Conservation (phyloP, 2,888 invertebrate genomes). For the Sthenelais limicola region DNA sequence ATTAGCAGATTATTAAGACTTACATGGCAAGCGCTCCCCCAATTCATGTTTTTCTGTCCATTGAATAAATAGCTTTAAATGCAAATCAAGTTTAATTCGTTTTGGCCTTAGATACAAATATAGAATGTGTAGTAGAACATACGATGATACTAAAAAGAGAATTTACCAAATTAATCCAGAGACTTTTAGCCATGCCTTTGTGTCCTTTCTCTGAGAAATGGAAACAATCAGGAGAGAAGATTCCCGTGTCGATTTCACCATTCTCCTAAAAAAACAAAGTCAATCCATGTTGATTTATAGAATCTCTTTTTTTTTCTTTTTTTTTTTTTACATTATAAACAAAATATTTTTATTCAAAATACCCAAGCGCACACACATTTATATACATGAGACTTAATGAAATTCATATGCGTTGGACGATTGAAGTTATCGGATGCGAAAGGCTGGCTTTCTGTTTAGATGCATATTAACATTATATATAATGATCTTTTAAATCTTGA, state of each 20-base stretch:
- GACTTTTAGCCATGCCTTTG: conserved; percentile 59
- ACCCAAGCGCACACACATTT: too few species aligned
- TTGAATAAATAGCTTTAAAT: neutral
- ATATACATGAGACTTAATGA: too few species aligned
- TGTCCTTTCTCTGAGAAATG: conserved; percentile 67
- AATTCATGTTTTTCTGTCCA: neutral
- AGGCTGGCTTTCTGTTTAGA: too few species aligned
- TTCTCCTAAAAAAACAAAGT: conserved; percentile 4
- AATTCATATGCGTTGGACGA: too few species aligned
- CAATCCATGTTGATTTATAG: too few species aligned
- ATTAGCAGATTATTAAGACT: neutral
- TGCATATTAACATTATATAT: too few species aligned
- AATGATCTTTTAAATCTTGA: too few species aligned
- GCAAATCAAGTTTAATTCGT: neutral
- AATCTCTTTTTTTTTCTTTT: too few species aligned
- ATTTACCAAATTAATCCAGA: too few species aligned
- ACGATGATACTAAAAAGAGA: conserved; percentile 60
- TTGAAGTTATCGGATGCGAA: too few species aligned
- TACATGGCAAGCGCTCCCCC: neutral
- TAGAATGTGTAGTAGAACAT: neutral
- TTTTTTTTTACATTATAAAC: too few species aligned
- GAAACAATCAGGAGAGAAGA: conserved; percentile 70
- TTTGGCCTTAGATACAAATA: neutral
- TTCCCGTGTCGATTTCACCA: conserved; percentile 57
- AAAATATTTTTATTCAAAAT: too few species aligned